Base-by-base conservation (phyloP, 2,113 vertebrate genomes). In the Cephalophus harveyi region DNA sequence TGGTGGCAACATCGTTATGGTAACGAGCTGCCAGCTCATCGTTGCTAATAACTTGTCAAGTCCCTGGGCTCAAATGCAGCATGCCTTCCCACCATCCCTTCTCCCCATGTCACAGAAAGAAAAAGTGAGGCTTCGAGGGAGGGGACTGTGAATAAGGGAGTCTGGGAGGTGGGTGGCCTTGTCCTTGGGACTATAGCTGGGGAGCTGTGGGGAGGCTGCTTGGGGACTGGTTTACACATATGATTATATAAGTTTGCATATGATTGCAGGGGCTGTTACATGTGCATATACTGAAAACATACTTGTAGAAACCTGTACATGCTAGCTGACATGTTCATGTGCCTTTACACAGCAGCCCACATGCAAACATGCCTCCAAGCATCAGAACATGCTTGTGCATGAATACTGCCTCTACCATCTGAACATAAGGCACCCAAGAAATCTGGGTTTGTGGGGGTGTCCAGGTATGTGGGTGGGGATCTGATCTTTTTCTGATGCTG, bases 361-460 rank as follows among this genome's bases (percentile, higher is more conserved):
- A 94, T 74, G 87, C 87, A 97, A 83, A 92, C 93, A 95, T 95
- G 71, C 83, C 91, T 90, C 54, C 85, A 83, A 93, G 88, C 62
- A 87, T 94, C 88, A 55, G 85, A 89, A 95, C 97, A 98, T 96
- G 79, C 88, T 94, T 96, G 88, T 9, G 21, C 84, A 91, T 97
- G 96, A 97, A 91, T 46, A 81, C 83, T 97, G 93, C 74, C 87
- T 97, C 85, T 94, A 28, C 95, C 94, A 93, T 97, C 94, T 98
- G 97, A 93, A 98, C 97, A 98, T 76, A 97, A 97, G 95, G 86
- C 97, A 96, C 95, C 95, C 96, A 97, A 97, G 91, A 96, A 98
- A 97, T 98, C 96, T 97, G 97, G 96, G 97, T 97, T 98, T 98
- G 97, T 98, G 97, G 96, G 98, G 97, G 98, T 98, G 97, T 98